Evolutionary conservation across 2,113 vertebrate species (phyloP).

Genomic region (Ciconia boyciana): DNA sequence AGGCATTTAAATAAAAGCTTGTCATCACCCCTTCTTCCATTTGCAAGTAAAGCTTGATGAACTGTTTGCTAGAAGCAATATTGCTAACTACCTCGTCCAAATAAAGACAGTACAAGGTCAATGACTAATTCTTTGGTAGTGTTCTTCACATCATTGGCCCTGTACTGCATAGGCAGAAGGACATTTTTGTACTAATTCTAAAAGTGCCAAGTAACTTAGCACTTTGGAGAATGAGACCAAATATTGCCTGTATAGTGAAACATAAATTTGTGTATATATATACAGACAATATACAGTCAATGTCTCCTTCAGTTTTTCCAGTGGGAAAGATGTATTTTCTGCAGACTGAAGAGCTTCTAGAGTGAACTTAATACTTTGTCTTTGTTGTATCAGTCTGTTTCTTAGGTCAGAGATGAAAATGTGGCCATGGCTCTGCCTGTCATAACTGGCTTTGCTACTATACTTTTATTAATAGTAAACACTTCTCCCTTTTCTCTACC

Average conservation of each 20-base stretch:
- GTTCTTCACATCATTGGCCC: not conserved
- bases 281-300: not conserved
- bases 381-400: not conserved
- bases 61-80: not conserved
- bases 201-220: not conserved
- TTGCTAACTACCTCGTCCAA: not conserved
- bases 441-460: not conserved
- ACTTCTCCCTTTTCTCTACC: not conserved
- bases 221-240: not conserved
- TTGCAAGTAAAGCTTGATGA: not conserved
- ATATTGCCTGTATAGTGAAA: not conserved
- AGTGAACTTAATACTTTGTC: not conserved
- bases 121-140: not conserved
- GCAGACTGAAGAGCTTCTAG: not conserved
- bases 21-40: not conserved
- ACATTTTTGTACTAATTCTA: not conserved
- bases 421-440: not conserved
- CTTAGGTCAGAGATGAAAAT: not conserved
- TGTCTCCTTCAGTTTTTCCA: not conserved
- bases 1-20: not conserved
- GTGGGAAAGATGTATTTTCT: not conserved
- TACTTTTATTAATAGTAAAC: not conserved
- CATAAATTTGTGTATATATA: not conserved
- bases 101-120: not conserved
- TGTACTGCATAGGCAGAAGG: not conserved